Evolutionary conservation across 2,113 vertebrate genomes (phyloP).

Genomic region (Cervus canadensis): DNA sequence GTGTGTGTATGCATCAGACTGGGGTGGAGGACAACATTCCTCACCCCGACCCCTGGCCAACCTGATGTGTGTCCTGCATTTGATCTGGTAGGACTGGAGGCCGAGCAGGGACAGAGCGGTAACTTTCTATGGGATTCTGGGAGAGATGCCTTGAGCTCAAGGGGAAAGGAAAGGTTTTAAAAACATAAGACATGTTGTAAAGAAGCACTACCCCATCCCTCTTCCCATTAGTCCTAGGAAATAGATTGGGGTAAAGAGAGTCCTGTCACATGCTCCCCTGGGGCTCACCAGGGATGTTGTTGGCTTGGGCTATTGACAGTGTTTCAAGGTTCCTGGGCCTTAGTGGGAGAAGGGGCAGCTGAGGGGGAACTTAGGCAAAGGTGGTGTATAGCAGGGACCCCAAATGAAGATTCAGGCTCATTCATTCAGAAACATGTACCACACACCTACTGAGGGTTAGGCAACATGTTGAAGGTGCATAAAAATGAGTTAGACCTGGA

Average conservation of each 20-base stretch:
- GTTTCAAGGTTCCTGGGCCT: background rate
- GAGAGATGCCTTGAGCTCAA: background rate
- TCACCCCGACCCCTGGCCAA: background rate
- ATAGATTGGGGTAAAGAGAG: background rate
- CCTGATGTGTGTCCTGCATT: background rate
- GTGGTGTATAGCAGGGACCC: background rate
- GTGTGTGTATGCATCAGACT: background rate
- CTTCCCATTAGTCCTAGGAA: background rate
- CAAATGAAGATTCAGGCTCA: background rate
- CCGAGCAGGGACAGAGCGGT: background rate
- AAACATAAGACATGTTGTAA: background rate
- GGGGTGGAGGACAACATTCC: background rate
- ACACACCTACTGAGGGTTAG: background rate
- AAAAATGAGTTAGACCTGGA: background rate
- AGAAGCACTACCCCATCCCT: background rate
- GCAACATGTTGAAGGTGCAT: background rate
- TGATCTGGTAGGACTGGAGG: background rate
- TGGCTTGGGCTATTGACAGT: background rate
- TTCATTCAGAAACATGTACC: background rate
- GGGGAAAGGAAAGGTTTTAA: background rate
- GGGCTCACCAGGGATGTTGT: background rate
- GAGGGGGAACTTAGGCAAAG: background rate
- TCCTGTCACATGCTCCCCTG: background rate
- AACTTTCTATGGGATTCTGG: background rate
- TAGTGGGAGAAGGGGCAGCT: background rate